Conservation (phyloP, 1,140 invertebrate species). For the Holcopasites calliopsidis region DNA sequence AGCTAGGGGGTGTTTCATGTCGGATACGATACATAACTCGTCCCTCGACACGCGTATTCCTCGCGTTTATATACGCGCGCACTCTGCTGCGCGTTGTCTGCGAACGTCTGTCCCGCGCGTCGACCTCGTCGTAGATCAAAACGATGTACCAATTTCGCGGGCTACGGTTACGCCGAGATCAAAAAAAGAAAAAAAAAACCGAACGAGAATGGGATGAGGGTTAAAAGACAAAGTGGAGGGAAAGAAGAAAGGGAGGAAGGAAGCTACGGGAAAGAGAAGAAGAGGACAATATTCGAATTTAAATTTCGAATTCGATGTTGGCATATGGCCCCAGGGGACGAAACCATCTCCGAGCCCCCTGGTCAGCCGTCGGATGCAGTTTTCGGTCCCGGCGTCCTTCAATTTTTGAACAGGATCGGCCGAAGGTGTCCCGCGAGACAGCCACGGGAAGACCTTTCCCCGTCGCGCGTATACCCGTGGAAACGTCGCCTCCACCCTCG, state of each 20-base stretch:
- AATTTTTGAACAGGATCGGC: slow-evolving; percentile 76
- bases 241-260: too few species aligned
- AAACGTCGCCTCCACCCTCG: slow-evolving; percentile 67
- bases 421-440: slow-evolving; percentile 68
- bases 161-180: slow-evolving; percentile 52
- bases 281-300: slow-evolving; percentile 72
- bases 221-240: background rate
- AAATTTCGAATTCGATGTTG: slow-evolving; percentile 71
- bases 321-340: slow-evolving; percentile 56
- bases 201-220: background rate
- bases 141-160: slow-evolving; percentile 64
- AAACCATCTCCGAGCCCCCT: slow-evolving; percentile 58
- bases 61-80: background rate
- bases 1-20: slow-evolving; percentile 44
- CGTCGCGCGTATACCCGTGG: slow-evolving; percentile 8
- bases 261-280: slow-evolving; percentile 29
- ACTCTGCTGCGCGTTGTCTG: background rate
- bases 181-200: slow-evolving; percentile 42
- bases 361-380: slow-evolving; percentile 77
- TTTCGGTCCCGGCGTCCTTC: slow-evolving; percentile 74
- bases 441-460: slow-evolving; percentile 51
- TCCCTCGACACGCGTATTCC: slow-evolving; percentile 28
- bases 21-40: slow-evolving; percentile 41
- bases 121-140: slow-evolving; percentile 60
- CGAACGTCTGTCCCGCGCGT: slow-evolving; percentile 42